Base-by-base conservation (phyloP, 1,140 invertebrate genomes). In the Anastatus disparis region DNA sequence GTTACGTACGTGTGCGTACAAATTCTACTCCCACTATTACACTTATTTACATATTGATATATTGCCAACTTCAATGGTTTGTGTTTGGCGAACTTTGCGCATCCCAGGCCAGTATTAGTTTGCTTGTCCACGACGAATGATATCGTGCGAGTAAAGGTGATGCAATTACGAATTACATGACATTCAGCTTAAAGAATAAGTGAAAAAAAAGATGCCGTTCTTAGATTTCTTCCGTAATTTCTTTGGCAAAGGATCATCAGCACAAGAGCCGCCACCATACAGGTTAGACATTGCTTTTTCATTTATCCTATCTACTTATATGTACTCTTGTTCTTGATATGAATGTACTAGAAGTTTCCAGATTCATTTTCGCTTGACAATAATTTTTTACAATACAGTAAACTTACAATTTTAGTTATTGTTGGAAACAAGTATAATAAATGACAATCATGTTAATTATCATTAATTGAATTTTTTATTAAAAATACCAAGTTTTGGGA, bases 171-270 rank as follows among this genome's bases (percentile, higher is more conserved):
- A n/a, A 65, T 71, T 3, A 29, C 6, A 53, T 35, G 56, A 35
- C 22, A 59, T 22, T 70, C 17, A 48, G 7, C 3, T 15, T 15
- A 35, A 48, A 42, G 22, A 17, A 13, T n/a, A 9, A 17, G 9
- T n/a, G 52, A 29, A 9, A 15, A 31, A 46, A 20, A 59, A 17
- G 64, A 82, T 82, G 80, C 61, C 75, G 48, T 59, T 82, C 38
- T 68, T 80, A 24, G 65, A 81, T 62, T 78, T 77, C 24, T 77
- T 83, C 38, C 78, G 78, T 64, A 77, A 76, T 59, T 55, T 83
- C n/a, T 73, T 83, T 58, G 71, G 69, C 31, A 17, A 24, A 26
- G 29, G 15, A 27, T 38, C 31, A 17, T 64, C 13, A n/a, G n/a
- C n/a, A 17, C 44, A 74, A 26, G 65, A 79, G 15, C 68, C 52